These are phyloP conservation scores for Pagrus major DNA, from an alignment of 2,113 vertebrate species.

Conservation along the genomic window DNA sequence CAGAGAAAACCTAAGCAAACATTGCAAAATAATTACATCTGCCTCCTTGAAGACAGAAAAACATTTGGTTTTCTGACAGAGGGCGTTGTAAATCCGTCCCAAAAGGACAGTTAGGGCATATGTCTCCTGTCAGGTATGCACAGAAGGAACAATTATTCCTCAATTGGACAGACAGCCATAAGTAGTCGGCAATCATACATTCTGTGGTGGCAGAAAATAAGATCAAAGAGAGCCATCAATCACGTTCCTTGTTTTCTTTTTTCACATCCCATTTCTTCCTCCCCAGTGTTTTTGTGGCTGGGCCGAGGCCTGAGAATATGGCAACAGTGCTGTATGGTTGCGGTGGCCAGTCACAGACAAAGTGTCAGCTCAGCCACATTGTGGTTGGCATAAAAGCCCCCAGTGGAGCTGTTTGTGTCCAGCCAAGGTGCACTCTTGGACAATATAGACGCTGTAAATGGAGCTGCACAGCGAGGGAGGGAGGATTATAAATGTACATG, in stretches of 20 bases:
- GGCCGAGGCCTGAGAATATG: constrained; percentile 68
- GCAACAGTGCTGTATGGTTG: constrained; percentile 68
- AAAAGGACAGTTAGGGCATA: constrained; percentile 70
- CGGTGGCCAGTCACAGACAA: constrained; percentile 76
- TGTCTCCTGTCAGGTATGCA: constrained; percentile 78
- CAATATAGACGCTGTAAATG: constrained; percentile 55
- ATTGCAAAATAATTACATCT: constrained; percentile 76
- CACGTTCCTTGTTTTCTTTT: constrained; percentile 74
- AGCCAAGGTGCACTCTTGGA: constrained; percentile 75
- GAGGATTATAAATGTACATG: constrained; percentile 67
- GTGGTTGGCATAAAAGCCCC: constrained; percentile 74
- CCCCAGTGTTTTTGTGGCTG: constrained; percentile 75
- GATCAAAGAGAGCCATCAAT: constrained; percentile 82
- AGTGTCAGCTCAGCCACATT: constrained; percentile 78
- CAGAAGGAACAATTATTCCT: constrained; percentile 79
- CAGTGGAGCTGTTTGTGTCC: constrained; percentile 75
- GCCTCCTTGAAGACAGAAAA: constrained; percentile 70
- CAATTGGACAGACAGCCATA: constrained; percentile 77
- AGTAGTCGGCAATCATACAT: constrained; percentile 79
- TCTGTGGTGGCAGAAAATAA: constrained; percentile 79
- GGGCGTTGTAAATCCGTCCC: constrained; percentile 70
- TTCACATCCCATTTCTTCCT: constrained; percentile 66
- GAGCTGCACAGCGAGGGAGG: constrained; percentile 56
- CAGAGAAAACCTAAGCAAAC: constrained; percentile 73
- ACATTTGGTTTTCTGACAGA: constrained; percentile 67